Evolutionary conservation across 2,797 vertebrate species (phyloP).

Genomic region (Hephaestus fuliginosus): DNA sequence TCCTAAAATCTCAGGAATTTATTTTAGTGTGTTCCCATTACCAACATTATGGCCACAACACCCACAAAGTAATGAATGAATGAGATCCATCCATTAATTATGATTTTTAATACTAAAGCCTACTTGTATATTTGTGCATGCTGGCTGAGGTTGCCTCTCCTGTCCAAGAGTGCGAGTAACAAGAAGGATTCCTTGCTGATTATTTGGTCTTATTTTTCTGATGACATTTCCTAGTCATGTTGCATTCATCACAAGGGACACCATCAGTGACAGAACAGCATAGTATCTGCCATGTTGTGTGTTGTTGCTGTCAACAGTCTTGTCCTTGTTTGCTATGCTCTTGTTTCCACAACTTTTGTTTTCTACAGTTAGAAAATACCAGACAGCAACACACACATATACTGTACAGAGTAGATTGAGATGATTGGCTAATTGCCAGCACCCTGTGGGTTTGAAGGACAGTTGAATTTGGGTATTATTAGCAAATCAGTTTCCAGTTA

Average conservation of each 20-base stretch:
- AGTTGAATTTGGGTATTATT: neutral
- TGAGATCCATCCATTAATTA: neutral
- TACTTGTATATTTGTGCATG: neutral
- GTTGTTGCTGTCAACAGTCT: constrained; percentile 31
- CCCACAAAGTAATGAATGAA: neutral
- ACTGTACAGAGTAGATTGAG: neutral
- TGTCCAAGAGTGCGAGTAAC: neutral
- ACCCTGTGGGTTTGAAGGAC: constrained; percentile 9
- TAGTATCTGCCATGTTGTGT: constrained; percentile 23
- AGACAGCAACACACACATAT: neutral
- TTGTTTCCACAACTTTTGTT: constrained; percentile 29
- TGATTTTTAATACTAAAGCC: neutral
- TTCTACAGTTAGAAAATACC: constrained; percentile 1
- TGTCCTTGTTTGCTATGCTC: constrained; percentile 15
- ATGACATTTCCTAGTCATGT: neutral
- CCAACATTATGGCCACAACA: neutral
- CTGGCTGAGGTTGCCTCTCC: neutral
- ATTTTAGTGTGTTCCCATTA: too few species aligned
- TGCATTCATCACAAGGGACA: constrained; percentile 24
- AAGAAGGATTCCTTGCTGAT: constrained; percentile 7
- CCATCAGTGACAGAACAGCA: constrained; percentile 26
- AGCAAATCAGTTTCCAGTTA: constrained; percentile 14
- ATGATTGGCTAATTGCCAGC: neutral
- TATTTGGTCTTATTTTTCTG: constrained; percentile 11
- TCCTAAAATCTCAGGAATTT: neutral